Percentiles rank a stretch among this genome's conserved stretches.
Evolutionary conservation across 2,797 vertebrate species (phyloP).

Genomic region (Eidolon dupreanum): DNA sequence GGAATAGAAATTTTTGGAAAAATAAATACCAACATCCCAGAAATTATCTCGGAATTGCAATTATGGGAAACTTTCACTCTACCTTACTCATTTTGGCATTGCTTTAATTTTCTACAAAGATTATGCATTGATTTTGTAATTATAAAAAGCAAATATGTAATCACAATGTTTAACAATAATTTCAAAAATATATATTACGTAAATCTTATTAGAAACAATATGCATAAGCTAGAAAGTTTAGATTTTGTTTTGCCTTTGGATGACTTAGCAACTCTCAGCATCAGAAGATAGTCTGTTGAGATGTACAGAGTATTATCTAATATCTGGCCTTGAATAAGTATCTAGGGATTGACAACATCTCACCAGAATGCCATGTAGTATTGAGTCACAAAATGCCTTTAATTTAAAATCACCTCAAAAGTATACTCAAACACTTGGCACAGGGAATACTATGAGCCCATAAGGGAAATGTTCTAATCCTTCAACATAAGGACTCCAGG

Average conservation of each 20-base stretch:
- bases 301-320: conserved; percentile 77
- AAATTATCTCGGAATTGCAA: conserved; percentile 60
- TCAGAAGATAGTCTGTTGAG: conserved; percentile 77
- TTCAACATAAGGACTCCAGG: conserved; percentile 50
- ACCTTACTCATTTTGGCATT: conserved; percentile 24
- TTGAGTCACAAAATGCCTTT: conserved; percentile 68
- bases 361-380: conserved; percentile 75
- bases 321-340: conserved; percentile 77
- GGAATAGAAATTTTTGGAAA: conserved; percentile 3
- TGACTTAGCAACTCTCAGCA: conserved; percentile 69
- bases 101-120: conserved; percentile 1
- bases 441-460: background rate
- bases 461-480: conserved; percentile 69
- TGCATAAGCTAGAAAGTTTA: background rate
- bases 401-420: conserved; percentile 66
- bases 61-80: conserved; percentile 27
- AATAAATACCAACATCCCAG: conserved; percentile 32
- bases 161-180: conserved; percentile 14
- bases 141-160: conserved; percentile 4
- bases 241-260: conserved; percentile 35
- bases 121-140: background rate
- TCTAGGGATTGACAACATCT: conserved; percentile 79
- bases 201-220: conserved; percentile 21
- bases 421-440: conserved; percentile 57
- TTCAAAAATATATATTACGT: background rate